phyloP scores from a whole-genome alignment of 2,113 vertebrate species.

The Chaenogobius annularis region DNA sequence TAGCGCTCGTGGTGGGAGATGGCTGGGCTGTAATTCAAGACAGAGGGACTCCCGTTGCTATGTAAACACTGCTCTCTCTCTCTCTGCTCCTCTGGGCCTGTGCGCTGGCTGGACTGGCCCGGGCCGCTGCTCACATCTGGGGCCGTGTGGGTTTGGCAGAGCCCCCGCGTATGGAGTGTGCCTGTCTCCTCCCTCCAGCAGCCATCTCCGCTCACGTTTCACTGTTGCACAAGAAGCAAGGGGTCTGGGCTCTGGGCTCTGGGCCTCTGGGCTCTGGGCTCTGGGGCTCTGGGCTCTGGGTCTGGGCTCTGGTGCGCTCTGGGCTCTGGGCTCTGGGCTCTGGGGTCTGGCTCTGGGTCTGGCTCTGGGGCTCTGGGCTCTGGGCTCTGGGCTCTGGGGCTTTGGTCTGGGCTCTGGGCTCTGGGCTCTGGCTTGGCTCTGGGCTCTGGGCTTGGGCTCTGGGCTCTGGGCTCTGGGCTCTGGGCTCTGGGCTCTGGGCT shows the following conservation, averaged over 20 bases:
- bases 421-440: too few relatives aligned
- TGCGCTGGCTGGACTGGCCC: conserved; percentile 20
- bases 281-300: too few relatives aligned
- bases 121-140: conserved; percentile 55
- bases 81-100: conserved; percentile 50
- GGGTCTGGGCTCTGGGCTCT: conserved; percentile 19
- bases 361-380: too few relatives aligned
- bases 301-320: background rate
- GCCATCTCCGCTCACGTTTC: conserved; percentile 63
- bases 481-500: too few relatives aligned
- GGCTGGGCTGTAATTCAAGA: conserved; percentile 70
- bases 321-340: too few relatives aligned
- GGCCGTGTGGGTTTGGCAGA: conserved; percentile 65
- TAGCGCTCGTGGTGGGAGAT: conserved; percentile 54
- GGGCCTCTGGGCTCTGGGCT: too few relatives aligned
- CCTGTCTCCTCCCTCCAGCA: conserved; percentile 37
- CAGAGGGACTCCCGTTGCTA: conserved; percentile 72
- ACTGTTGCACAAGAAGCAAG: conserved; percentile 66
- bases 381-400: too few relatives aligned
- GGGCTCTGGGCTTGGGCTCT: too few relatives aligned
- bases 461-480: too few relatives aligned
- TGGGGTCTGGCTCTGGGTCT: too few relatives aligned
- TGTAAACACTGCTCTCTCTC: conserved; percentile 67
- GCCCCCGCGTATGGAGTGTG: conserved; percentile 65
- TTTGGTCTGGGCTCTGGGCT: too few relatives aligned